These are phyloP conservation scores for Vidua macroura DNA, from an alignment of 2,113 vertebrate genomes.

Conservation along the genomic window DNA sequence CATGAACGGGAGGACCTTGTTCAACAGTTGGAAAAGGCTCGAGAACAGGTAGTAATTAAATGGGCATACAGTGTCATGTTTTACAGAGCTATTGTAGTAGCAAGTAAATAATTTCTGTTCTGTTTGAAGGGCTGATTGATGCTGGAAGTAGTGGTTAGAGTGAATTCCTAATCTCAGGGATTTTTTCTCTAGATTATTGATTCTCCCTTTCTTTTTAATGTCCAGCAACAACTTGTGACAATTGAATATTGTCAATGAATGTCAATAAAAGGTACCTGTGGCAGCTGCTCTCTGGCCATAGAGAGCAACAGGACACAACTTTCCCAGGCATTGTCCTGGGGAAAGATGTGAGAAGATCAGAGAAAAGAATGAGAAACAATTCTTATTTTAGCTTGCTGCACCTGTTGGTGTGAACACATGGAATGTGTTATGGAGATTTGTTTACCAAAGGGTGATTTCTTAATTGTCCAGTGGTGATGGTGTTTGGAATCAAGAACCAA, in stretches of 20 bases:
- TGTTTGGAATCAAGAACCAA: too few species aligned
- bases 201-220: not conserved
- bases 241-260: not conserved
- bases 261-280: not conserved
- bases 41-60: slow-evolving; percentile 83
- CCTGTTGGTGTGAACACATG: too few species aligned
- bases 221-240: not conserved
- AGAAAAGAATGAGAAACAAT: too few species aligned
- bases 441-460: too few species aligned
- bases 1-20: slow-evolving; percentile 95
- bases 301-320: too few species aligned
- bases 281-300: too few species aligned
- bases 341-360: too few species aligned
- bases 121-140: not conserved
- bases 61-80: not conserved
- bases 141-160: not conserved
- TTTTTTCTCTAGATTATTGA: not conserved
- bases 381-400: too few species aligned
- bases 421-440: too few species aligned
- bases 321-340: too few species aligned
- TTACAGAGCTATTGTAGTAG: not conserved
- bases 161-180: not conserved
- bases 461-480: too few species aligned
- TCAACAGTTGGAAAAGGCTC: slow-evolving; percentile 86
- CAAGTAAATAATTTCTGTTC: not conserved